Base-by-base conservation (phyloP, 2,888 invertebrate species). In the Plagodis pulveraria region DNA sequence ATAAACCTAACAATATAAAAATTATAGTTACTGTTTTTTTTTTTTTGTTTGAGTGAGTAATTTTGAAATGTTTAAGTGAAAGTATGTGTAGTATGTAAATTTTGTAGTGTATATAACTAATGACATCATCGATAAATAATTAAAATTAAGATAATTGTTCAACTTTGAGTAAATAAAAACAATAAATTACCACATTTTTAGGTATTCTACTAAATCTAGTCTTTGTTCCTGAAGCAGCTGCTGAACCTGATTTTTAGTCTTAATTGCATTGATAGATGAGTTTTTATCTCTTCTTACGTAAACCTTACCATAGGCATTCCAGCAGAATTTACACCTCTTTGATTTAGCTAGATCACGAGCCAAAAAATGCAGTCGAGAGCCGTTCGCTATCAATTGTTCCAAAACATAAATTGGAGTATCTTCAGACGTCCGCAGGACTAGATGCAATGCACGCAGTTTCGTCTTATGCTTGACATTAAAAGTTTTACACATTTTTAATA, bases 401-500 rank as follows among this genome's bases (percentile, higher is more conserved):
- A n/a, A n/a, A n/a, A n/a, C n/a, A n/a, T n/a, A n/a, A n/a, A n/a
- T n/a, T n/a, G n/a, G n/a, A n/a, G n/a, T n/a, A n/a, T n/a, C n/a
- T n/a, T n/a, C n/a, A n/a, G 42, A 47, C 6, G 43, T 38, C 38
- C 46, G 54, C 10, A 50, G 49, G 32, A 56, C 52, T n/a, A 60
- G 12, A 38, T 60, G 60, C 10, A 51, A 43, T 10, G 43, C 43
- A 36, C 60, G 51, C 35, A 60, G 40, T 36, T 60, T 60, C 32
- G 49, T 44, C n/a, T 52, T 51, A 9, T 56, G 48, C 12, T 49
- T 49, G 6, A 52, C 45, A 33, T 60, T 56, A 35, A 56, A 60
- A 32, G 42, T 45, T 36, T 60, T 60, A 10, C 47, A 48, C 45
- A 52, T 12, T 41, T 60, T 56, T 32, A 60, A 8, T n/a, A 60